These are phyloP conservation scores for Axea sp. DNA, from an alignment of 2,888 invertebrate genomes.

Conservation along the genomic window DNA sequence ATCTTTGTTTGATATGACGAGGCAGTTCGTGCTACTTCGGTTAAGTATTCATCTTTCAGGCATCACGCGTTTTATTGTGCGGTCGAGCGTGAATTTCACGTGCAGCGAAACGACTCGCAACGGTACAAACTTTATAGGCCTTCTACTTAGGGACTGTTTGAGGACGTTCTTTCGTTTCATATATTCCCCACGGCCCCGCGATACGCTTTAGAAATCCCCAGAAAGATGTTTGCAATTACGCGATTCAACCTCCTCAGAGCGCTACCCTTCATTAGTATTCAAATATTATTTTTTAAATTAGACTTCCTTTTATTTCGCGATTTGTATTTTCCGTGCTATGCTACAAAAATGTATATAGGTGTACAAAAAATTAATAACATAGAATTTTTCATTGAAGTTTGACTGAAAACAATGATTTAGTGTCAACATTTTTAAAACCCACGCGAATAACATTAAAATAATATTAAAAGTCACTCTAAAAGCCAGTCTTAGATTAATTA, in stretches of 20 bases:
- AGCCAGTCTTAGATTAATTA: too few relatives aligned
- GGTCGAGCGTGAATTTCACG: constrained; percentile 55
- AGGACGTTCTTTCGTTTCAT: constrained; percentile 39
- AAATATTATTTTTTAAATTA: too few relatives aligned
- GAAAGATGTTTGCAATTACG: constrained; percentile 30
- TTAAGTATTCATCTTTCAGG: constrained; percentile 38
- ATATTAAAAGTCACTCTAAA: too few relatives aligned
- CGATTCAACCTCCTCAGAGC: constrained; percentile 1
- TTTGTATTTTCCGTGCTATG: not conserved
- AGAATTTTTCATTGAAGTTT: too few relatives aligned
- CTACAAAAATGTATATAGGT: too few relatives aligned
- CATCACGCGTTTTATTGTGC: constrained; percentile 38
- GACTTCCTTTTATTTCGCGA: not conserved
- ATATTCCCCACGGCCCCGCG: constrained; percentile 24
- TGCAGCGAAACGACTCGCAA: constrained; percentile 38
- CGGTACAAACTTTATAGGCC: constrained; percentile 39
- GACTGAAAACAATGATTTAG: too few relatives aligned
- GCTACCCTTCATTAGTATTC: constrained; percentile 16
- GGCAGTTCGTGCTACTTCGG: constrained; percentile 35
- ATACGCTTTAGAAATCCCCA: constrained; percentile 10
- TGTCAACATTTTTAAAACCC: too few relatives aligned
- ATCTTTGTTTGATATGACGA: constrained; percentile 41
- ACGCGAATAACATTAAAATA: too few relatives aligned
- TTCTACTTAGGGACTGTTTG: constrained; percentile 8
- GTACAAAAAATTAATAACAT: too few relatives aligned